Evolutionary conservation across 2,888 invertebrate species (phyloP).

Genomic region (Protonemura montana): DNA sequence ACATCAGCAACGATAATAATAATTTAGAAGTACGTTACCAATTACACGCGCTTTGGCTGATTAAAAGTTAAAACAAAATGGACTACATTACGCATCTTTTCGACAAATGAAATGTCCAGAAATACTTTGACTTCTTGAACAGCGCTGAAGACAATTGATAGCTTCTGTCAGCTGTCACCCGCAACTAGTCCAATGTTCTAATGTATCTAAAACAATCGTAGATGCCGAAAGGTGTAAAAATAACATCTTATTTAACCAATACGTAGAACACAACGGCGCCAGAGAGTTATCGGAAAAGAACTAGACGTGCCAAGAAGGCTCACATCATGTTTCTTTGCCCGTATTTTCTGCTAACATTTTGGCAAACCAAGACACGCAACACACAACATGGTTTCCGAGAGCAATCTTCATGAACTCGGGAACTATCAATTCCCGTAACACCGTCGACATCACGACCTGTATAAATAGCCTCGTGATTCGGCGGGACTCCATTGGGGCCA

Average conservation of each 20-base stretch:
- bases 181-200: neutral
- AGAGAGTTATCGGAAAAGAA: neutral
- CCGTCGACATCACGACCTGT: neutral
- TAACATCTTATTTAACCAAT: neutral
- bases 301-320: neutral
- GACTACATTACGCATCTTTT: no score
- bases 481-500: neutral
- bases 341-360: neutral
- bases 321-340: neutral
- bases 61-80: no score
- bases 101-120: no score
- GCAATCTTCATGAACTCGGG: neutral
- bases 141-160: neutral
- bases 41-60: no score
- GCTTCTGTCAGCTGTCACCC: neutral
- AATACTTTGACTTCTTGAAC: neutral
- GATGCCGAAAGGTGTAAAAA: neutral
- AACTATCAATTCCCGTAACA: neutral
- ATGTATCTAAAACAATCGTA: neutral
- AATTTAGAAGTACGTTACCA: no score
- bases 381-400: neutral
- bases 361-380: neutral
- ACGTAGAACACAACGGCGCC: neutral
- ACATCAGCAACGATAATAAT: no score
- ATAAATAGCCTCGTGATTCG: neutral